phyloP scores from a whole-genome alignment of 2,888 invertebrate species.

The Nectonema munidae region DNA sequence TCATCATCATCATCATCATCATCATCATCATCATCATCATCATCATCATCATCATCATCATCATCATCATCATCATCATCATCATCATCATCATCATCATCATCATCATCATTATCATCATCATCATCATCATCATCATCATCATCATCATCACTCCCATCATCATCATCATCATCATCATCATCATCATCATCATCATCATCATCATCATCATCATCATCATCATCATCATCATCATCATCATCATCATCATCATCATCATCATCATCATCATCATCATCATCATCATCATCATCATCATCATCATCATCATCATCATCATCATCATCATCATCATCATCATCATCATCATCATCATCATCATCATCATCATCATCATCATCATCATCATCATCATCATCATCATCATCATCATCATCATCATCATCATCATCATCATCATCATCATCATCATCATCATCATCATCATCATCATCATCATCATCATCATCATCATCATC shows the following conservation, averaged over 20 bases:
- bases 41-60: conserved; percentile 12
- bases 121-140: conserved; percentile 12
- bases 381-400: conserved; percentile 12
- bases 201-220: conserved; percentile 12
- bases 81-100: conserved; percentile 12
- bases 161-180: conserved; percentile 12
- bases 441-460: conserved; percentile 12
- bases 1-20: conserved; percentile 1
- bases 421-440: conserved; percentile 12
- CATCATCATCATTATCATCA: too few relatives aligned
- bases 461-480: conserved; percentile 12
- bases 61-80: conserved; percentile 12
- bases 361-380: conserved; percentile 12
- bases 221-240: conserved; percentile 12
- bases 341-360: conserved; percentile 12
- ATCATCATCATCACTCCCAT: too few relatives aligned
- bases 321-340: conserved; percentile 12
- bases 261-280: conserved; percentile 12
- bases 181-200: conserved; percentile 12
- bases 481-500: conserved; percentile 12
- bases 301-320: conserved; percentile 12
- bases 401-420: conserved; percentile 12
- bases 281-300: conserved; percentile 12
- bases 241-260: conserved; percentile 12
- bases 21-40: conserved; percentile 9